Evolutionary conservation across 1,140 invertebrate genomes (phyloP).

Genomic region (Micrasema longulum): DNA sequence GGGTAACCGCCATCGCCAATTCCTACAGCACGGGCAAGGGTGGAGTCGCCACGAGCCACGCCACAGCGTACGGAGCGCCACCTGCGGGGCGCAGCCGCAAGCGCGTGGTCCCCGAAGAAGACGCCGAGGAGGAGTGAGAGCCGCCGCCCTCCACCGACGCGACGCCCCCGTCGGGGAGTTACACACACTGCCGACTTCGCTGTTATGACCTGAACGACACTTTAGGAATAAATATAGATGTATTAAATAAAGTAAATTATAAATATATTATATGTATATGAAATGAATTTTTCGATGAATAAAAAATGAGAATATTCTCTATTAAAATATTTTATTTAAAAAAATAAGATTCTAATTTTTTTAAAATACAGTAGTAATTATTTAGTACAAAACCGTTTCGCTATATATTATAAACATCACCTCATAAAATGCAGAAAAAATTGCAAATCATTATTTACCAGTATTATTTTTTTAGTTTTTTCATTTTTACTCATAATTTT

Average conservation of each 20-base stretch:
- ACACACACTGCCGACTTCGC: conserved; percentile 40
- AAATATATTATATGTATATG: conserved; percentile 12
- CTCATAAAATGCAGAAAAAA: too few relatives aligned
- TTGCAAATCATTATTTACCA: too few relatives aligned
- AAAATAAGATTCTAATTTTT: too few relatives aligned
- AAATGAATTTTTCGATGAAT: conserved; percentile 37
- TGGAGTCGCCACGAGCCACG: conserved; percentile 76
- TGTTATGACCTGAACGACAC: conserved; percentile 34
- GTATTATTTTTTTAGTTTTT: too few relatives aligned
- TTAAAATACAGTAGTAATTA: too few relatives aligned
- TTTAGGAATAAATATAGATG: conserved; percentile 43
- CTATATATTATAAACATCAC: too few relatives aligned
- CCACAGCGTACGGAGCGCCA: conserved; percentile 73
- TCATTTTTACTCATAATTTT: too few relatives aligned
- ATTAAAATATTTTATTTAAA: too few relatives aligned
- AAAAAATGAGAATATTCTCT: conserved; percentile 45
- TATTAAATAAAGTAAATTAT: conserved; percentile 54
- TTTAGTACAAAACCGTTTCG: too few relatives aligned
- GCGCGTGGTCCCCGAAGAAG: conserved; percentile 16
- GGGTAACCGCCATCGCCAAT: conserved; percentile 75
- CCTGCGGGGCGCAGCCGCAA: conserved; percentile 35
- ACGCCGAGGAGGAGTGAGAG: conserved; percentile 37
- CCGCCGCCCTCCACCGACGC: neutral
- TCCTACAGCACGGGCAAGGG: conserved; percentile 76
- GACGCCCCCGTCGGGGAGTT: neutral